A percentile compares a stretch with the other conserved stretches of the same genome.
phyloP scores from a whole-genome alignment of 1,140 invertebrate species.

The Stegodyphus mimosarum region DNA sequence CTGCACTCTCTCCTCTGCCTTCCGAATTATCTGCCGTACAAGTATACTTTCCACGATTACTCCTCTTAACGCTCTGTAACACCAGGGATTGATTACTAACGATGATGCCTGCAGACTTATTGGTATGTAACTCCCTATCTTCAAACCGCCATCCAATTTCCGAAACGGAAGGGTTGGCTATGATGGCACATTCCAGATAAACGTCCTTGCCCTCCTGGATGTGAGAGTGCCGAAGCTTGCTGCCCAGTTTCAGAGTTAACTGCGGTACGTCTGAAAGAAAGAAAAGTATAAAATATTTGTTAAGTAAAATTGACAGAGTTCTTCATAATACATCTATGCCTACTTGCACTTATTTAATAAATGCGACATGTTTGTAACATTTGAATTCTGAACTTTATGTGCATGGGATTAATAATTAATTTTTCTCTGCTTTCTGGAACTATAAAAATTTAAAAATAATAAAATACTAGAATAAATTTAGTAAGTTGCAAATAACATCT shows the following conservation, averaged over 20 bases:
- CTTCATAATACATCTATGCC: too few relatives aligned
- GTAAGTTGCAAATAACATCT: too few relatives aligned
- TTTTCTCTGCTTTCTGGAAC: too few relatives aligned
- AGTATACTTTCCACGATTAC: conserved; percentile 74
- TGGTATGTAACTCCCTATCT: conserved; percentile 78
- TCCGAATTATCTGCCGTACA: conserved; percentile 89
- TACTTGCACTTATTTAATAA: too few relatives aligned
- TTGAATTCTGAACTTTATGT: too few relatives aligned
- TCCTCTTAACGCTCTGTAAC: conserved; percentile 66
- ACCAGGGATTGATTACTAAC: conserved; percentile 81
- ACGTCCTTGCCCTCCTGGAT: conserved; percentile 82
- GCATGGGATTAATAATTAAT: too few relatives aligned
- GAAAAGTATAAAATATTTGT: not conserved
- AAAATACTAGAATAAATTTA: too few relatives aligned
- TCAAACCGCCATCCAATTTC: conserved; percentile 86
- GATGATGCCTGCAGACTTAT: conserved; percentile 81
- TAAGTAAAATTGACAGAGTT: not conserved
- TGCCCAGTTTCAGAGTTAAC: conserved; percentile 63
- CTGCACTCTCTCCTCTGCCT: conserved; percentile 86
- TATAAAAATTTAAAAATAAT: too few relatives aligned
- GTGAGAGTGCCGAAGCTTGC: conserved; percentile 64
- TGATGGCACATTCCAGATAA: conserved; percentile 90
- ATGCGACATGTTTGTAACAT: too few relatives aligned
- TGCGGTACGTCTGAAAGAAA: conserved; percentile 63
- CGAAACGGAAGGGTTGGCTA: conserved; percentile 84